Evolutionary conservation across 92 coral and sea anemone genomes (phyloP).

Genomic region (Zoanthus sociatus): DNA sequence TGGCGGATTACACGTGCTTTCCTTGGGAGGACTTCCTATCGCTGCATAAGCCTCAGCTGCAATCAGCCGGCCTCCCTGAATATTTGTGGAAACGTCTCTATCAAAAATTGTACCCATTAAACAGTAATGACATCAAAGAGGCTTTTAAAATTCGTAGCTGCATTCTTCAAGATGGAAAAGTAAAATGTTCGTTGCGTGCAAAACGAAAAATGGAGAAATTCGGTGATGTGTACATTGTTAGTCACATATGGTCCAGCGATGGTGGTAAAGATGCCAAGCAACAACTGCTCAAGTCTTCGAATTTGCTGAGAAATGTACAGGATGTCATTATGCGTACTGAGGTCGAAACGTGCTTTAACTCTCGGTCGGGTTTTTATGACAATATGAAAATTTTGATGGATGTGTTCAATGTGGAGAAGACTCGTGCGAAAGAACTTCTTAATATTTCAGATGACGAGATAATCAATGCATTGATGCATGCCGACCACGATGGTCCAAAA

Average conservation of each 20-base stretch:
- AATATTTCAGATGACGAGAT: conserved; percentile 63
- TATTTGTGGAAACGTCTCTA: conserved; percentile 77
- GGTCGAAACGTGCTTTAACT: conserved; percentile 35
- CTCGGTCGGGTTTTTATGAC: conserved; percentile 52
- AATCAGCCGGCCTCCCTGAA: conserved; percentile 83
- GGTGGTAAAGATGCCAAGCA: conserved; percentile 71
- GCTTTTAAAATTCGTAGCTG: conserved; percentile 73
- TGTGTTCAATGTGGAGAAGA: conserved; percentile 55
- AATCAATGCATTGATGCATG: conserved; percentile 75
- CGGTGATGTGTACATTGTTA: conserved; percentile 73
- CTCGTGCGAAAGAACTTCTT: conserved; percentile 72
- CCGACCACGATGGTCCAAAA: conserved; percentile 57
- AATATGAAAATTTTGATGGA: conserved; percentile 66
- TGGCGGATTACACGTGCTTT: conserved; percentile 78
- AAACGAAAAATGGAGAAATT: conserved; percentile 65
- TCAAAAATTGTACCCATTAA: conserved; percentile 64
- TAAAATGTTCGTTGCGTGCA: conserved; percentile 59
- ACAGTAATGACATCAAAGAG: conserved; percentile 57
- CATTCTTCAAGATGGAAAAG: conserved; percentile 26
- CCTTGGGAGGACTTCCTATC: conserved; percentile 80
- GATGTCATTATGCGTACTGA: conserved; percentile 66
- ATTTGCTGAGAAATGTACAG: conserved; percentile 64
- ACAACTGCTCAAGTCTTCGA: conserved; percentile 68
- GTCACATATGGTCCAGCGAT: conserved; percentile 87
- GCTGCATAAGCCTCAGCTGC: conserved; percentile 79